phyloP scores from a whole-genome alignment of 2,888 invertebrate species.

The Morinoia aosen region DNA sequence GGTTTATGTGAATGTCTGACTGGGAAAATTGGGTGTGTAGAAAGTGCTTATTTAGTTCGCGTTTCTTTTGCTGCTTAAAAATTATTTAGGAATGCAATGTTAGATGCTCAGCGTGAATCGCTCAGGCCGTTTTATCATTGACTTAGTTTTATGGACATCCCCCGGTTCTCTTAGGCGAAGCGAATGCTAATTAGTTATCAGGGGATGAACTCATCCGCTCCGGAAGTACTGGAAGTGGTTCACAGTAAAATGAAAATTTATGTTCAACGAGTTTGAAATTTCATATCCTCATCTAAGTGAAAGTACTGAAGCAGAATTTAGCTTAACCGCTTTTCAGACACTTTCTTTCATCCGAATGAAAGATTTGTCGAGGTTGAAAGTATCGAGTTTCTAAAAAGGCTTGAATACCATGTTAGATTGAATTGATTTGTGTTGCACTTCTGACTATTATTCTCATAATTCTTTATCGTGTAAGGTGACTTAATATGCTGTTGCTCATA shows the following conservation, averaged over 20 bases:
- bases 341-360: neutral
- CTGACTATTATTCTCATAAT: neutral
- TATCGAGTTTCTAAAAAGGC: neutral
- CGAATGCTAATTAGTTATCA: neutral
- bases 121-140: neutral
- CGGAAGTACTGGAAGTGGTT: neutral
- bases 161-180: neutral
- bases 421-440: neutral
- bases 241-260: neutral
- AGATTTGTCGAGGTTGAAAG: neutral
- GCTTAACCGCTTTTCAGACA: neutral
- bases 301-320: neutral
- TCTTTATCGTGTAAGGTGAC: neutral
- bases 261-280: neutral
- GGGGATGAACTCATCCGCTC: neutral
- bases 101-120: neutral
- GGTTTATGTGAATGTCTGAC: neutral
- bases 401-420: neutral
- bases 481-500: neutral
- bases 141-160: neutral
- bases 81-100: neutral
- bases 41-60: neutral
- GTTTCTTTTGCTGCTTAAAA: neutral
- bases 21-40: neutral
- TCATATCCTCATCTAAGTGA: neutral